Conservation (phyloP, 2,888 invertebrate species). For the Macrosiphum euphorbiae region DNA sequence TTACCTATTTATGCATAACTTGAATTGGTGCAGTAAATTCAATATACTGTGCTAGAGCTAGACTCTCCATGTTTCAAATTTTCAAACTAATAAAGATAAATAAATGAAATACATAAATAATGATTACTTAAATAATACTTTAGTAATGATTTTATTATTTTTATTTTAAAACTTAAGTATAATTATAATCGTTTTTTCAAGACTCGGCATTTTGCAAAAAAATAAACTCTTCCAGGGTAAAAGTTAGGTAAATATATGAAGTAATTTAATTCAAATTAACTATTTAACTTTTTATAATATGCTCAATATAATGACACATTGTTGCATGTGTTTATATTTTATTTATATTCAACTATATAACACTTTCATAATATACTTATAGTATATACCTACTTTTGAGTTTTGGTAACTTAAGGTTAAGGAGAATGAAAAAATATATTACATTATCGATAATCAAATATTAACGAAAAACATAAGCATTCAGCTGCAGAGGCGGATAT, state of each 20-base stretch:
- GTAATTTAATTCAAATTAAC: not conserved
- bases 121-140: no score
- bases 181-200: not conserved
- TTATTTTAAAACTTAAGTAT: no score
- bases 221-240: not conserved
- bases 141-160: no score
- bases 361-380: not conserved
- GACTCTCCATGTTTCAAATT: no score
- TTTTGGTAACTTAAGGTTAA: not conserved
- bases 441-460: not conserved
- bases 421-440: not conserved
- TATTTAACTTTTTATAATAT: not conserved
- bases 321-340: not conserved
- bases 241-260: not conserved
- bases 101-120: no score
- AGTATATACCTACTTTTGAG: not conserved
- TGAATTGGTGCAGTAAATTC: no score
- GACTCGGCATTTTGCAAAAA: not conserved
- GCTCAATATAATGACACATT: not conserved
- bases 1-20: not conserved
- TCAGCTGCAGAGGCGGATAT: no score
- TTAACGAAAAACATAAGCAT: not conserved
- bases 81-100: no score
- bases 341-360: not conserved
- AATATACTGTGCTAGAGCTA: not conserved